These are phyloP conservation scores for Microctonus hyperodae DNA, from an alignment of 2,888 invertebrate genomes.

Conservation along the genomic window DNA sequence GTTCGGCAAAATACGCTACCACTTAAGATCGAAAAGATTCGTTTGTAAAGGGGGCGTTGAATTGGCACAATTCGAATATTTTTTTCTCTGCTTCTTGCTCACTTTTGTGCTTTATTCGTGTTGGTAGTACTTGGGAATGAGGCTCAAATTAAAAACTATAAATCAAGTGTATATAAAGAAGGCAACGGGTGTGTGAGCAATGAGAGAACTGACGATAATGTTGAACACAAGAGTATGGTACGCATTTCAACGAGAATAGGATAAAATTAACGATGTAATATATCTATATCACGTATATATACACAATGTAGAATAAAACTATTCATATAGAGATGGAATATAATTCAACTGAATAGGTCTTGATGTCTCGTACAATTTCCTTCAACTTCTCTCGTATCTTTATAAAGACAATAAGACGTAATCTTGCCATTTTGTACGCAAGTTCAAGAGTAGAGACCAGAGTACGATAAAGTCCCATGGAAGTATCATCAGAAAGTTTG, in stretches of 20 bases:
- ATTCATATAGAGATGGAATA: not conserved
- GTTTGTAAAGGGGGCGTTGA: constrained; percentile 21
- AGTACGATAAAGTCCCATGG: not conserved
- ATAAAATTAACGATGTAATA: constrained; percentile 8
- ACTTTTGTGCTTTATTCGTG: constrained; percentile 29
- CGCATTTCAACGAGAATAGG: constrained; percentile 19
- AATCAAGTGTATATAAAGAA: constrained; percentile 51
- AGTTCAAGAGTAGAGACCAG: not conserved
- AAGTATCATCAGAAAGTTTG: not conserved
- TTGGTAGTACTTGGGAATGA: constrained; percentile 46
- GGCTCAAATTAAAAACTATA: constrained; percentile 59
- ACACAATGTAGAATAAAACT: no score
- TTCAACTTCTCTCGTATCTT: not conserved
- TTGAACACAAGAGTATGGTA: not conserved
- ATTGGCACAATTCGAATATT: not conserved
- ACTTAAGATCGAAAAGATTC: constrained; percentile 54
- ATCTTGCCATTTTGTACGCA: not conserved
- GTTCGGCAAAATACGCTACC: constrained; percentile 36
- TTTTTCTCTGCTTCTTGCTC: constrained; percentile 26
- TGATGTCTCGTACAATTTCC: constrained; percentile 1
- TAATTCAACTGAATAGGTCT: not conserved
- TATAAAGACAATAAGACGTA: constrained; percentile 1
- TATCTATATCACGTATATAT: not conserved
- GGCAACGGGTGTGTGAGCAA: constrained; percentile 17
- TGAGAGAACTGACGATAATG: constrained; percentile 11